These are phyloP conservation scores for Holocentrus rufus DNA, from an alignment of 2,797 vertebrate genomes.

Conservation along the genomic window DNA sequence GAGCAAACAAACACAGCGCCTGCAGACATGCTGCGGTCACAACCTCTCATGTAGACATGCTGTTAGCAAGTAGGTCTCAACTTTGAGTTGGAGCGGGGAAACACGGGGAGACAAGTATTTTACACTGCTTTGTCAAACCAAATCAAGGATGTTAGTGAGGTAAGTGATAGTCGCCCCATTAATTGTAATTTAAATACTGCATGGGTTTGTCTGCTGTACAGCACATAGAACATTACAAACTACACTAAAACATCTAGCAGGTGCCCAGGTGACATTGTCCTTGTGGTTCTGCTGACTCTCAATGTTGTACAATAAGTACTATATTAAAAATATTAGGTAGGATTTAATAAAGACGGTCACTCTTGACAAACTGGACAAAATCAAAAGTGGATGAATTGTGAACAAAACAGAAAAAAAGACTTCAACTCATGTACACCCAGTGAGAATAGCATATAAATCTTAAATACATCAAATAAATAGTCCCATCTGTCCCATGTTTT, in stretches of 20 bases:
- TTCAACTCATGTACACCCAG: not conserved
- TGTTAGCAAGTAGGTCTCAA: constrained; percentile 17
- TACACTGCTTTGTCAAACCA: not conserved
- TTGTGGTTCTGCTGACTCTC: too few relatives aligned
- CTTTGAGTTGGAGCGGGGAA: not conserved
- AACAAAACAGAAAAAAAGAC: not conserved
- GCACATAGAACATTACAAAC: too few relatives aligned
- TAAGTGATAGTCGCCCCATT: not conserved
- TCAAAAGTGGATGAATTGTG: too few relatives aligned
- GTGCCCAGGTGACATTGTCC: too few relatives aligned
- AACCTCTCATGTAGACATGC: constrained; percentile 23
- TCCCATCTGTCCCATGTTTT: constrained; percentile 1
- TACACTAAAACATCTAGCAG: too few relatives aligned
- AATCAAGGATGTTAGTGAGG: not conserved
- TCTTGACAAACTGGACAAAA: too few relatives aligned
- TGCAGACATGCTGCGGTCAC: constrained; percentile 34
- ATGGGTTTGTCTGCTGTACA: not conserved
- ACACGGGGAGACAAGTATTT: constrained; percentile 1
- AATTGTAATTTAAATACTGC: constrained; percentile 4
- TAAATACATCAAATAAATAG: too few relatives aligned
- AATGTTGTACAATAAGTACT: too few relatives aligned
- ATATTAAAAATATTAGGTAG: too few relatives aligned
- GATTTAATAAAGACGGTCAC: too few relatives aligned
- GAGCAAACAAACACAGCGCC: constrained; percentile 36
- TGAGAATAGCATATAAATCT: too few relatives aligned